Evolutionary conservation across 53 echinoderm and acorn worm genomes (phyloP).

Genomic region (Patiria pectinifera): DNA sequence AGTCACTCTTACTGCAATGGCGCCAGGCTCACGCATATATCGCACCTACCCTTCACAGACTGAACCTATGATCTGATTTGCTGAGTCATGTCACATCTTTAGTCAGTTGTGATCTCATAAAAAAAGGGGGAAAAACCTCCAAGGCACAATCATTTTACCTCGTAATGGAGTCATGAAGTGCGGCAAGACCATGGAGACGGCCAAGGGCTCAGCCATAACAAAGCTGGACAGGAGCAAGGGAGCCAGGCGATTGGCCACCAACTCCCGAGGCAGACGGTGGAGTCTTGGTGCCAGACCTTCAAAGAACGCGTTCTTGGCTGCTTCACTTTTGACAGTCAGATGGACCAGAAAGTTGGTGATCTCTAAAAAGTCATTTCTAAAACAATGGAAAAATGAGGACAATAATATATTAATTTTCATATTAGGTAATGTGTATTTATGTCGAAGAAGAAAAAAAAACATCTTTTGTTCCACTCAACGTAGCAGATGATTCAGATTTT

Average conservation of each 20-base stretch:
- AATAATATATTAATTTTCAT: background rate
- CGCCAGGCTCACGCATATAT: too few species aligned
- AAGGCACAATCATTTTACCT: conserved; percentile 57
- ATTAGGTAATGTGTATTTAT: background rate
- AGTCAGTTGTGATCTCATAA: too few species aligned
- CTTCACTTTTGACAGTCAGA: conserved; percentile 88
- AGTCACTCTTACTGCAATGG: too few species aligned
- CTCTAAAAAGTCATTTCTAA: conserved; percentile 94
- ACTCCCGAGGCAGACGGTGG: conserved; percentile 77
- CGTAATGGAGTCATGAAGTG: conserved; percentile 86
- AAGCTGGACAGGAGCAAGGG: conserved; percentile 89
- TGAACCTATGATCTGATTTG: too few species aligned
- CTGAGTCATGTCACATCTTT: too few species aligned
- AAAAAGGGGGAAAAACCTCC: too few species aligned
- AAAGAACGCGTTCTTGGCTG: conserved; percentile 95
- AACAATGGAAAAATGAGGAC: background rate
- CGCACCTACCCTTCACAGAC: too few species aligned
- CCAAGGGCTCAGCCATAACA: conserved; percentile 92
- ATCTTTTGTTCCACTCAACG: too few species aligned
- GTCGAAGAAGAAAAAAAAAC: too few species aligned
- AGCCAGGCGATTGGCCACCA: conserved; percentile 84
- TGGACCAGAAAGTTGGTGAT: conserved; percentile 94
- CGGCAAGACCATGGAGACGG: conserved; percentile 79
- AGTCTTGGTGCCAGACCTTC: conserved; percentile 87
- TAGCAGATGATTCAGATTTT: too few species aligned